A percentile compares a stretch with the other conserved stretches of the same genome.
Evolutionary conservation across 1,140 invertebrate species (phyloP).

Genomic region (Leptinotarsa lineolata): DNA sequence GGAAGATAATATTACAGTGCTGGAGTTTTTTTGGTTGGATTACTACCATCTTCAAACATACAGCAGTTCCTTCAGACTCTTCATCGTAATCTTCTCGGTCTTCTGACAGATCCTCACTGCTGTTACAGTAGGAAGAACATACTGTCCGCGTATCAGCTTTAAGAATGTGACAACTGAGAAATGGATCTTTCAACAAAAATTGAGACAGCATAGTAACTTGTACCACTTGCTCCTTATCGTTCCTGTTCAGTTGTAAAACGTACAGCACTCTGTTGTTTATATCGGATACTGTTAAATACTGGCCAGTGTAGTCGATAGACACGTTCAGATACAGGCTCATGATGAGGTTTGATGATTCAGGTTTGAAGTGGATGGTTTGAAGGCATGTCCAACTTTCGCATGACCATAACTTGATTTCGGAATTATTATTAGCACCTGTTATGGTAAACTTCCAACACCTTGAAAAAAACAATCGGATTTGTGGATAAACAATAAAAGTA

Average conservation of each 20-base stretch:
- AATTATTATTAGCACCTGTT: constrained; percentile 87
- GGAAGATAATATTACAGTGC: constrained; percentile 80
- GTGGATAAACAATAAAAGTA: constrained; percentile 32
- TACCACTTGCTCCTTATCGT: constrained; percentile 58
- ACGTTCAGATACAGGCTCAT: constrained; percentile 66
- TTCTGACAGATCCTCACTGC: constrained; percentile 53
- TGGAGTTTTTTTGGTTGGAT: constrained; percentile 88
- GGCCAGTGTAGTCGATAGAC: constrained; percentile 78
- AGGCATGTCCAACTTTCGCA: constrained; percentile 92
- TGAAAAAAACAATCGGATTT: constrained; percentile 58
- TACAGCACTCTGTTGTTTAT: constrained; percentile 78
- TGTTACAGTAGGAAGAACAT: constrained; percentile 45
- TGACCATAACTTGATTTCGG: constrained; percentile 91
- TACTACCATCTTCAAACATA: constrained; percentile 72
- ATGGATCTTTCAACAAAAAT: constrained; percentile 80
- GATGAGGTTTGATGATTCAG: constrained; percentile 56
- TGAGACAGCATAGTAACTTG: constrained; percentile 74
- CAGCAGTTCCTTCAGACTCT: constrained; percentile 35
- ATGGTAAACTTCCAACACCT: constrained; percentile 95
- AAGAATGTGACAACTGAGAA: constrained; percentile 83
- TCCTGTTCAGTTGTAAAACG: constrained; percentile 74
- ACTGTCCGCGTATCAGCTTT: constrained; percentile 67
- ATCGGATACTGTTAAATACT: constrained; percentile 84
- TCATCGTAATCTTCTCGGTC: constrained; percentile 49
- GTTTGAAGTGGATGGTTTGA: constrained; percentile 78